Conservation (phyloP, 2,113 vertebrate species). For the Nanger granti region DNA sequence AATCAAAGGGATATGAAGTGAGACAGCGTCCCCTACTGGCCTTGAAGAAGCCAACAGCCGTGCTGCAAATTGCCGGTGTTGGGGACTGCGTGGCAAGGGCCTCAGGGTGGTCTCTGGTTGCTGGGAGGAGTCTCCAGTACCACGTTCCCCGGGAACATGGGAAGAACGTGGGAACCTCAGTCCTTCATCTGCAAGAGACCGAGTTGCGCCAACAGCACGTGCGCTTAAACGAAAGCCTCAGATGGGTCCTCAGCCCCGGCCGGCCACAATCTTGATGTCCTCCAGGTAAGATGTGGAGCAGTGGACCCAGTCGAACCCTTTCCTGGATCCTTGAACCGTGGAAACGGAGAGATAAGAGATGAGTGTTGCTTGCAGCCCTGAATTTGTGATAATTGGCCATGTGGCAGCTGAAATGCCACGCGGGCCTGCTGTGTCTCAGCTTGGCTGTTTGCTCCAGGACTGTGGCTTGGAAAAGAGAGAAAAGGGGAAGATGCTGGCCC, state of each 20-base stretch:
- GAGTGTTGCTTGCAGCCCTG: background rate
- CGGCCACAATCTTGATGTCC: background rate
- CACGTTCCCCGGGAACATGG: background rate
- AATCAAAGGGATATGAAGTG: background rate
- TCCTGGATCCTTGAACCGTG: too few relatives aligned
- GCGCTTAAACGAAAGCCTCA: background rate
- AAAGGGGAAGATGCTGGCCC: background rate
- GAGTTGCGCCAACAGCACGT: background rate
- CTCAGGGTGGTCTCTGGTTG: too few relatives aligned
- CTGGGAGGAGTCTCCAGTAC: background rate
- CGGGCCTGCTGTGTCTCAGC: background rate
- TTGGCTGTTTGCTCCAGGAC: background rate
- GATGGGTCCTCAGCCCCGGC: background rate
- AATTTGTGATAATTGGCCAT: fast-evolving
- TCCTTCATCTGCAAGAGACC: background rate
- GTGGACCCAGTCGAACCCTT: fast-evolving
- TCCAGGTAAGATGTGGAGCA: background rate
- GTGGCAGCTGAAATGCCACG: fast-evolving
- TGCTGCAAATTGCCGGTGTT: background rate
- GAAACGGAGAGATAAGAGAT: too few relatives aligned
- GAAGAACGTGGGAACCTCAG: background rate
- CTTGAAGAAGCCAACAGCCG: background rate
- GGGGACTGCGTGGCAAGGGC: background rate
- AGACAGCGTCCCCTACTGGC: background rate
- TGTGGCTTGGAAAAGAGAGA: background rate